These are phyloP conservation scores for Hirtodrosophila alboralis DNA, from an alignment of 2,888 invertebrate species.

Conservation along the genomic window DNA sequence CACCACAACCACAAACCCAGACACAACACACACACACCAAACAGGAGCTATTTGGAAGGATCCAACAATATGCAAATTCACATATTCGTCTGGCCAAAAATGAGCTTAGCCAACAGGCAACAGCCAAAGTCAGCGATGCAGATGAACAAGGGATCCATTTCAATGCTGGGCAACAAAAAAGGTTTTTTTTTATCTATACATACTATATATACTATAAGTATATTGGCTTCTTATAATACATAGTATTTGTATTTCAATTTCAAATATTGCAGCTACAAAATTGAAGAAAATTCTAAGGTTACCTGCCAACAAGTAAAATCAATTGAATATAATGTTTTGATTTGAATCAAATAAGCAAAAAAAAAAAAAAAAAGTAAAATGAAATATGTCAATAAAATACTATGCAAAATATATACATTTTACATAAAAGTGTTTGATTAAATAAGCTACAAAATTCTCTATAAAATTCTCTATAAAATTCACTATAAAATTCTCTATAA, in stretches of 20 bases:
- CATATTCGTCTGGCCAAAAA: constrained; percentile 39
- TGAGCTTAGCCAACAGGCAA: constrained; percentile 38
- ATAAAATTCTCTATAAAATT: too few species aligned
- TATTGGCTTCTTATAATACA: constrained; percentile 18
- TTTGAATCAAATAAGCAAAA: too few species aligned
- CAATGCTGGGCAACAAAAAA: background rate
- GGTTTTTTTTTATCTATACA: too few species aligned
- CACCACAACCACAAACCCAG: background rate
- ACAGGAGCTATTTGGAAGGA: background rate
- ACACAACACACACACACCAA: background rate
- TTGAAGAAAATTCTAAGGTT: background rate
- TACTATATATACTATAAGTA: too few species aligned
- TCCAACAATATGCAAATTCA: constrained; percentile 52
- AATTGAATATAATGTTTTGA: too few species aligned
- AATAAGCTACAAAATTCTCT: too few species aligned
- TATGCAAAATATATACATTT: too few species aligned
- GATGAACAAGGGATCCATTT: background rate
- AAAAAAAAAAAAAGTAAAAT: too few species aligned
- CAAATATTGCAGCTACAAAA: constrained; percentile 5
- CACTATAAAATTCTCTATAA: too few species aligned
- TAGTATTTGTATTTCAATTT: constrained; percentile 8
- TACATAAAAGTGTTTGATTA: too few species aligned
- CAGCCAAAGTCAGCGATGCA: constrained; percentile 8
- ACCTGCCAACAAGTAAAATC: background rate
- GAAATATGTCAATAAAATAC: too few species aligned